A percentile compares a stretch with the other conserved stretches of the same genome.
phyloP scores from a whole-genome alignment of 2,113 vertebrate genomes.

The Rutilus rutilus region DNA sequence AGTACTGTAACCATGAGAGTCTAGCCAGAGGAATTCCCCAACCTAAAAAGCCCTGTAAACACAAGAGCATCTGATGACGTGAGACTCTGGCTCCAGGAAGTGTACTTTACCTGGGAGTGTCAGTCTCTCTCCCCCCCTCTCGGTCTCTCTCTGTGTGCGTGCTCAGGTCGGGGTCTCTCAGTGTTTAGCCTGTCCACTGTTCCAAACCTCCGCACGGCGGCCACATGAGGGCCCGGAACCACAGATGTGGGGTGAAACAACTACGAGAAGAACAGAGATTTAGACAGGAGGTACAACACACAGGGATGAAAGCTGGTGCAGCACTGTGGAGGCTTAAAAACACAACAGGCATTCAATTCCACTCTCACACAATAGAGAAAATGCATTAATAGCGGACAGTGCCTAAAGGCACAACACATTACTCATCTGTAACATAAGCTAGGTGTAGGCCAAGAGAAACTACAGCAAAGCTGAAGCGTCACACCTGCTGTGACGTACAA shows the following conservation, averaged over 20 bases:
- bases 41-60: background rate
- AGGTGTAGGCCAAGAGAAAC: constrained; percentile 21
- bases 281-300: background rate
- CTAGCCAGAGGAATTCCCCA: background rate
- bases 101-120: constrained; percentile 49
- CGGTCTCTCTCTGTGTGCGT: constrained; percentile 32
- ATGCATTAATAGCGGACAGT: background rate
- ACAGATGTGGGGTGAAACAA: constrained; percentile 60
- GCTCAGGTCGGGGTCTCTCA: constrained; percentile 71
- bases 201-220: constrained; percentile 70
- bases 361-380: constrained; percentile 7
- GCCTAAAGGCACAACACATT: constrained; percentile 13
- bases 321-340: constrained; percentile 20
- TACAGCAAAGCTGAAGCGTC: background rate
- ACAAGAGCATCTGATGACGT: constrained; percentile 9
- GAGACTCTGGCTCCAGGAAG: background rate
- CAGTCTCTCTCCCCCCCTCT: constrained; percentile 39
- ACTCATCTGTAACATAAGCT: constrained; percentile 28
- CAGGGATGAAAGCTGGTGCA: constrained; percentile 15
- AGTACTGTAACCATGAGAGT: background rate
- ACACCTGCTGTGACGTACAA: background rate
- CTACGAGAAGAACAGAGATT: constrained; percentile 37
- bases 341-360: constrained; percentile 28
- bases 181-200: constrained; percentile 71
- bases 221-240: constrained; percentile 76